Percentiles rank a stretch among this genome's conserved stretches.
These are phyloP conservation scores for Percopsis transmontana DNA, from an alignment of 2,113 vertebrate species.

Conservation along the genomic window DNA sequence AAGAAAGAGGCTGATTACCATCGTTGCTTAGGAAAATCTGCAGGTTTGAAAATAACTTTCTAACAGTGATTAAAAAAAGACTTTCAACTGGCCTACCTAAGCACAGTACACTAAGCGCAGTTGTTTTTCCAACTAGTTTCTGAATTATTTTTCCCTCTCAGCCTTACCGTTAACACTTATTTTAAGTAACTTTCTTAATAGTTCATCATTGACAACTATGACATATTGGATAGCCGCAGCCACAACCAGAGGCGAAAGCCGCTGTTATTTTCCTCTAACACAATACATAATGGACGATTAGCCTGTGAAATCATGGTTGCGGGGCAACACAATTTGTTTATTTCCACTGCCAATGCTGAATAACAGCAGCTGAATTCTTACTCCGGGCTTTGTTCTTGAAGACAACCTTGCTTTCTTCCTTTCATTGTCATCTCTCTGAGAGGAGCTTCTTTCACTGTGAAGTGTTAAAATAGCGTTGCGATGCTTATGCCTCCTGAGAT, in stretches of 20 bases:
- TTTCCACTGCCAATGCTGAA: constrained; percentile 43
- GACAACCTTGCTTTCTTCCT: constrained; percentile 17
- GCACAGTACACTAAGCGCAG: no score
- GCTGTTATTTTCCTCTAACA: constrained; percentile 37
- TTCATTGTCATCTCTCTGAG: constrained; percentile 16
- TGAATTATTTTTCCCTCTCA: no score
- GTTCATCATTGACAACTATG: no score
- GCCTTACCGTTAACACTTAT: no score
- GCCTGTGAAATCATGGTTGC: constrained; percentile 47
- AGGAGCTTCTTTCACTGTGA: constrained; percentile 26
- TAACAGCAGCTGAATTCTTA: constrained; percentile 42
- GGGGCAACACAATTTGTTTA: constrained; percentile 42
- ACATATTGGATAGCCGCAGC: no score
- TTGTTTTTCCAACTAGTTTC: no score
- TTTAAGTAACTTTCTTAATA: no score
- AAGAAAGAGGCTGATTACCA: no score
- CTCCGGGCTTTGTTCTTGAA: constrained; percentile 51
- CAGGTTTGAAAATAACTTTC: no score
- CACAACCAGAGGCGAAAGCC: background rate
- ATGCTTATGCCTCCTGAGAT: constrained; percentile 32
- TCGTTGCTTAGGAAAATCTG: no score
- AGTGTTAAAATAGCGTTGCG: constrained; percentile 53
- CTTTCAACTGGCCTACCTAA: no score
- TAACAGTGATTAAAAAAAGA: no score
- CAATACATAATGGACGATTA: constrained; percentile 59